These are phyloP conservation scores for Machaerirhynchus nigripectus DNA, from an alignment of 2,113 vertebrate species.

Conservation along the genomic window DNA sequence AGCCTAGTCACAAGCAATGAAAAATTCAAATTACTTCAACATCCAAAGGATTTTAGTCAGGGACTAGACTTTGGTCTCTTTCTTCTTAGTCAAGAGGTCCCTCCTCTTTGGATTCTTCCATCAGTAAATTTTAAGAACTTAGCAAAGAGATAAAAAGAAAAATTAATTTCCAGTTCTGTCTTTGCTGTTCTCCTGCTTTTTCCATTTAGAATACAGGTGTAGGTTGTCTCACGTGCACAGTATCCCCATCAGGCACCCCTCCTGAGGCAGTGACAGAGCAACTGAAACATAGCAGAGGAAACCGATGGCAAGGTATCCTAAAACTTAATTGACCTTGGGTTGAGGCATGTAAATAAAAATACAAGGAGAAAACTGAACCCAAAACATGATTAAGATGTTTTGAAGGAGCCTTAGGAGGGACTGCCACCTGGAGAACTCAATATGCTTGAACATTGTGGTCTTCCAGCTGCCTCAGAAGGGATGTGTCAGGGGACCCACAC, in stretches of 20 bases:
- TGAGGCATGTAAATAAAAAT: neutral
- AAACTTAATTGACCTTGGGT: neutral
- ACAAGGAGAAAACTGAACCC: neutral
- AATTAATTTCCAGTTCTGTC: neutral
- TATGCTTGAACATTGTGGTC: neutral
- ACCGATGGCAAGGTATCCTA: neutral
- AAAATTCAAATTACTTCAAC: neutral
- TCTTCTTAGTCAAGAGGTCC: neutral
- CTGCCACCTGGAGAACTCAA: neutral
- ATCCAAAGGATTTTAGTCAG: neutral
- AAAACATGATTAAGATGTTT: neutral
- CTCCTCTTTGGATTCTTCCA: neutral
- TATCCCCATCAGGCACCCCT: neutral
- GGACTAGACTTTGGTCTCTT: neutral
- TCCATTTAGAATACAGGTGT: neutral
- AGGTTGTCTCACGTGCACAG: neutral
- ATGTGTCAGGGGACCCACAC: neutral
- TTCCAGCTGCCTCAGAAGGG: neutral
- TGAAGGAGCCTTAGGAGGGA: neutral
- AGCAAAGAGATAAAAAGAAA: neutral
- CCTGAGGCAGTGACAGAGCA: neutral
- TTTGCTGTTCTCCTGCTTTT: neutral
- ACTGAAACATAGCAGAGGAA: neutral
- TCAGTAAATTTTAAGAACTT: neutral
- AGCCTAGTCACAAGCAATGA: neutral